Base-by-base conservation (phyloP, 1,140 invertebrate species). In the Leptinotarsa texana region DNA sequence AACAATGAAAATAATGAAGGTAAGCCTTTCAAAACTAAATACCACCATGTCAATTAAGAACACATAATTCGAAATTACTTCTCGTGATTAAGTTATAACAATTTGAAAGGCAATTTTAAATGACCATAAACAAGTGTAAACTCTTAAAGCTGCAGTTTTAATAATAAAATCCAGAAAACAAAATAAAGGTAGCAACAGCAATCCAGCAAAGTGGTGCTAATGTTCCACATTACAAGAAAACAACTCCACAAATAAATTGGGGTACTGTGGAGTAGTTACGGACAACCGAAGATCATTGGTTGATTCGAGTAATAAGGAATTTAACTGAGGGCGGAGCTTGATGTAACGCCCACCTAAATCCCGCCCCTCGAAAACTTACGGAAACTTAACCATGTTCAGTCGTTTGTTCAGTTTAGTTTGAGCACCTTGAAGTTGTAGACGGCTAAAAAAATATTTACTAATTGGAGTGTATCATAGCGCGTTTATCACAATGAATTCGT, bases 1-100 rank as follows among this genome's bases (percentile, higher is more conserved):
- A 42, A 42, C 8, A 42, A 42, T 42, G 33, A 42, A 42, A 42
- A 42, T 42, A 42, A 42, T 42, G 33, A 42, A 42, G 33, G 33
- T 42, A 42, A 11, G 33, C 21, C 21, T 62, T 62, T 21, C 61
- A 21, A n/a, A n/a, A 13, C 3, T 17, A n/a, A 21, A 8, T n/a
- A 62, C 61, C 61, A 62, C 15, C 61, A 62, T 62, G 33, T 62
- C 17, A n/a, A n/a, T 21, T 18, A 62, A 65, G 63, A 33, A 13
- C 63, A 15, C 15, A 65, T 65, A 65, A 75, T 70, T 75, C 72
- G 61, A 75, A 72, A 69, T 68, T 69, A 71, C 67, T 57, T 62
- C 67, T 78, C 75, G 62, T 82, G 82, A 84, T 83, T 84, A 82
- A 84, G 79, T 81, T 80, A 83, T 81, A 84, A 82, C 80, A 83